A percentile compares a stretch with the other conserved stretches of the same genome.
These are phyloP conservation scores for Neolamprologus hecqui DNA, from an alignment of 2,113 vertebrate species.

Conservation along the genomic window DNA sequence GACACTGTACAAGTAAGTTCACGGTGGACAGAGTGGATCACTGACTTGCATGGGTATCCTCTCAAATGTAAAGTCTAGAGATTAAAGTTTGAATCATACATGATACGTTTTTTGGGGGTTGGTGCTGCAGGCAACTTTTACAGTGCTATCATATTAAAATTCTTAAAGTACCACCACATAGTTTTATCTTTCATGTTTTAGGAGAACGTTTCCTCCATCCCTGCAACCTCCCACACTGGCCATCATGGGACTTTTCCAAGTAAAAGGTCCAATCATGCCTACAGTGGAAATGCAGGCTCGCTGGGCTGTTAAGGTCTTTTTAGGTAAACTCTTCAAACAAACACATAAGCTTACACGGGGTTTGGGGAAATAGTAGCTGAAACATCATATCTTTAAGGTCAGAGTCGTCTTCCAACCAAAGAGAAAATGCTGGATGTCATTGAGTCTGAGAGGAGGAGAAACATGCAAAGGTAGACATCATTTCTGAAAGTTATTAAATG, in stretches of 20 bases:
- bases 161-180: background rate
- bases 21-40: background rate
- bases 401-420: slow-evolving; percentile 62
- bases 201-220: slow-evolving; percentile 74
- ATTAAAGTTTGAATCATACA: background rate
- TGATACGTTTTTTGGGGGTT: background rate
- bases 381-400: slow-evolving; percentile 53
- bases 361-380: background rate
- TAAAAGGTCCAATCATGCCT: slow-evolving; percentile 79
- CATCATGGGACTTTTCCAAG: slow-evolving; percentile 77
- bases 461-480: slow-evolving; percentile 60
- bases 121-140: background rate
- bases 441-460: slow-evolving; percentile 61
- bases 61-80: background rate
- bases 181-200: background rate
- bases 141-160: background rate
- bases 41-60: background rate
- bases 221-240: slow-evolving; percentile 80
- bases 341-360: background rate
- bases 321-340: slow-evolving; percentile 66
- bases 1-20: slow-evolving; percentile 72
- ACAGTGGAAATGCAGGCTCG: slow-evolving; percentile 83
- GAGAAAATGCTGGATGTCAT: slow-evolving; percentile 71
- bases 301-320: slow-evolving; percentile 81
- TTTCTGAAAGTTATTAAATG: background rate